A percentile compares a stretch with the other conserved stretches of the same genome.
phyloP scores from a whole-genome alignment of 2,113 vertebrate species.

The Neotoma lepida region DNA sequence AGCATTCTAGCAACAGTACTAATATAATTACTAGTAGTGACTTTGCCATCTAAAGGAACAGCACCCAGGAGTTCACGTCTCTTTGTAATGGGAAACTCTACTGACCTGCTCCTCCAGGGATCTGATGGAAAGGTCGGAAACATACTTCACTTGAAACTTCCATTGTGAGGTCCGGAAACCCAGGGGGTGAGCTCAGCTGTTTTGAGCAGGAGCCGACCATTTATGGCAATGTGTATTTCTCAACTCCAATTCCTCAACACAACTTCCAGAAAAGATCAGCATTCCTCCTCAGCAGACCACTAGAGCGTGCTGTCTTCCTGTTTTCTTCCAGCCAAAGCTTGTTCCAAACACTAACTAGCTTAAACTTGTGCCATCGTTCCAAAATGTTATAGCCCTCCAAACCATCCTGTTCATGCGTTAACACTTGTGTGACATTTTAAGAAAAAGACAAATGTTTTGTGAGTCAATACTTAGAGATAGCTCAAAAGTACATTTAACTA shows the following conservation, averaged over 20 bases:
- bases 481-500: background rate
- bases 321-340: background rate
- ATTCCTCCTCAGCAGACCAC: background rate
- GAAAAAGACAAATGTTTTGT: background rate
- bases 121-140: slow-evolving; percentile 31
- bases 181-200: background rate
- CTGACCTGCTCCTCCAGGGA: slow-evolving; percentile 11
- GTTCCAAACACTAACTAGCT: background rate
- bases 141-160: slow-evolving; percentile 20
- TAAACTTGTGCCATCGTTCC: background rate
- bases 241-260: background rate
- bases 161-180: background rate
- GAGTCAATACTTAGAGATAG: background rate
- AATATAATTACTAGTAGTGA: background rate
- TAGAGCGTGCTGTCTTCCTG: background rate
- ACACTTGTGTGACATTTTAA: background rate
- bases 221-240: slow-evolving; percentile 37
- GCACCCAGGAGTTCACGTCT: background rate
- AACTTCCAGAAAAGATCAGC: background rate
- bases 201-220: slow-evolving; percentile 23
- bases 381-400: background rate
- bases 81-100: background rate
- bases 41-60: background rate
- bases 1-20: background rate
- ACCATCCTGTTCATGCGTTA: background rate